phyloP scores from a whole-genome alignment of 2,113 vertebrate species.

The Passer montanus region DNA sequence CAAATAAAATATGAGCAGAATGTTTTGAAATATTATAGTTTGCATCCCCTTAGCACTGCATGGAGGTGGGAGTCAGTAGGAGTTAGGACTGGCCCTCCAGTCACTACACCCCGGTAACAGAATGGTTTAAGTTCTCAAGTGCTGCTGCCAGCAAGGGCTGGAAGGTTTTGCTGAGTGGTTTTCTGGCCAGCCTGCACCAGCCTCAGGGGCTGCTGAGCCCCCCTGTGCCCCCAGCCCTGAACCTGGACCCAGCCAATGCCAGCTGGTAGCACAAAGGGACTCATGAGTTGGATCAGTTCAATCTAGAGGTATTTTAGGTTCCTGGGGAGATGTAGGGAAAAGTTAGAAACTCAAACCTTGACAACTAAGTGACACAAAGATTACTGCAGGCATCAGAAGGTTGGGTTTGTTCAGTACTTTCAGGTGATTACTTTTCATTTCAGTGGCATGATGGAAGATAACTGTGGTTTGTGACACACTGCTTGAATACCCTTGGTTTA shows the following conservation, averaged over 20 bases:
- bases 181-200: neutral
- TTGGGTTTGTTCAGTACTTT: neutral
- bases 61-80: neutral
- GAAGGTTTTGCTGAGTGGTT: neutral
- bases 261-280: neutral
- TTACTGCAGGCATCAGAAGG: neutral
- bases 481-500: neutral
- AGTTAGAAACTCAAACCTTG: constrained; percentile 5
- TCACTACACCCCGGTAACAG: neutral
- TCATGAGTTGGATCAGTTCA: neutral
- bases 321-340: neutral
- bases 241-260: neutral
- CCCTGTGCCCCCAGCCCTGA: neutral
- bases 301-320: neutral
- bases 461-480: constrained; percentile 9
- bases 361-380: neutral
- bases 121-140: neutral
- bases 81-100: neutral
- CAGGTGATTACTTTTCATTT: constrained; percentile 16
- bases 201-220: neutral
- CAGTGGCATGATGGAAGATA: constrained; percentile 8
- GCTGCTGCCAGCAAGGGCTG: neutral
- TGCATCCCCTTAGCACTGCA: neutral
- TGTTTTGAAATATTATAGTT: neutral
- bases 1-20: neutral